phyloP scores from a whole-genome alignment of 37 sponge, comb jelly and placozoan genomes.

The Halichondria panicea region DNA sequence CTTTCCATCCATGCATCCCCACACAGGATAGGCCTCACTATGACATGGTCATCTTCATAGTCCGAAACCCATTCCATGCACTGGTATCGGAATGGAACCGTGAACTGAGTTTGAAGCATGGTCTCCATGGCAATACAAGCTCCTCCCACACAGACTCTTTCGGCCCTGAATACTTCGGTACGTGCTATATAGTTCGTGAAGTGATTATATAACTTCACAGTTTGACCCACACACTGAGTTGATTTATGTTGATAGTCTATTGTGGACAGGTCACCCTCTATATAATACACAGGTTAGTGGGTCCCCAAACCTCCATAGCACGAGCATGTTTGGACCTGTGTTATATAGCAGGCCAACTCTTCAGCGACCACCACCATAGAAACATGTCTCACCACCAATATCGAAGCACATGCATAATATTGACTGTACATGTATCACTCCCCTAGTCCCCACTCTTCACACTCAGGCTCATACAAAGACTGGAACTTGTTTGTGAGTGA shows the following conservation, averaged over 20 bases:
- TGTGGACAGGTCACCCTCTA: too few species aligned
- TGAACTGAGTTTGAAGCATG: neutral
- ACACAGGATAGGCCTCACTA: neutral
- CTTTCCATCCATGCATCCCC: too few species aligned
- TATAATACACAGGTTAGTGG: too few species aligned
- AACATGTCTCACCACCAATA: too few species aligned
- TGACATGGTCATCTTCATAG: slow-evolving; percentile 23
- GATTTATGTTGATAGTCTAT: neutral
- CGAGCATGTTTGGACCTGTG: too few species aligned
- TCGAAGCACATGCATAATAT: too few species aligned
- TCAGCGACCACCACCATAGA: too few species aligned
- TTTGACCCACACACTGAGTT: neutral
- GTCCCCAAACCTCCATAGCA: too few species aligned
- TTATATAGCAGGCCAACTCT: too few species aligned
- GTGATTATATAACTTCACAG: neutral
- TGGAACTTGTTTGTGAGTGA: neutral
- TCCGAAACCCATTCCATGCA: slow-evolving; percentile 42
- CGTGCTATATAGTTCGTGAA: neutral
- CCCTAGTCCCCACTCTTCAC: neutral
- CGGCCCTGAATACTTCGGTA: slow-evolving; percentile 25
- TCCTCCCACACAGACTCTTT: neutral
- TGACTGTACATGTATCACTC: too few species aligned
- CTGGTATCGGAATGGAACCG: slow-evolving; percentile 51
- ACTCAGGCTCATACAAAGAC: neutral
- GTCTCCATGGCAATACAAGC: neutral